Evolutionary conservation across 2,113 vertebrate genomes (phyloP).

Genomic region (Neolamprologus ventralis): DNA sequence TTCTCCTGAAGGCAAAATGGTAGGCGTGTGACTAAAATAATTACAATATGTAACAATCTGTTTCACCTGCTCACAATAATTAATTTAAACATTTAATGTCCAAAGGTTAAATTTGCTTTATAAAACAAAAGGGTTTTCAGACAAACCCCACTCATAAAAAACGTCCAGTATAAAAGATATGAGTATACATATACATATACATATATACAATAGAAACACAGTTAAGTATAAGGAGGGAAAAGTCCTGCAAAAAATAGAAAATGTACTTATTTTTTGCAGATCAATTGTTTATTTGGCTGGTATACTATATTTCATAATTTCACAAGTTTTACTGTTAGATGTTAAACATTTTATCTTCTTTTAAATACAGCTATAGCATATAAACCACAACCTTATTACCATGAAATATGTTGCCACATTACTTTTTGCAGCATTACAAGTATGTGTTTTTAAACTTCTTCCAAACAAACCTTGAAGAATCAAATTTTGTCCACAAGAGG

Average conservation of each 20-base stretch:
- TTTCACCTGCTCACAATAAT: constrained; percentile 1
- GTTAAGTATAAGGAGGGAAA: background rate
- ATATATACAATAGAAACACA: background rate
- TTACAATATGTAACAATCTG: background rate
- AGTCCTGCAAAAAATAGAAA: background rate
- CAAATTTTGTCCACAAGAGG: constrained; percentile 41
- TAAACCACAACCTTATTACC: background rate
- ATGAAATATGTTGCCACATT: background rate
- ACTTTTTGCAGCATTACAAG: background rate
- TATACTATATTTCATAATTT: background rate
- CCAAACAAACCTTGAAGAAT: constrained; percentile 42
- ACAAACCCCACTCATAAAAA: background rate
- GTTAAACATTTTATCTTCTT: background rate
- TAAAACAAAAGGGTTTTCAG: background rate
- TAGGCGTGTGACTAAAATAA: constrained; percentile 12
- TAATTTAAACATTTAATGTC: background rate
- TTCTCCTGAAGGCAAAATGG: constrained; percentile 5
- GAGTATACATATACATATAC: background rate
- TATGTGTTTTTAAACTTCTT: constrained; percentile 4
- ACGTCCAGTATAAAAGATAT: background rate
- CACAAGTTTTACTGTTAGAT: background rate
- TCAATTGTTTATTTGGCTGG: background rate
- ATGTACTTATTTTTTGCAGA: background rate
- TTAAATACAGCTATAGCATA: background rate
- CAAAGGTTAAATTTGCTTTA: background rate